Base-by-base conservation (phyloP, 1,140 invertebrate genomes). In the Drosophila mauritiana region DNA sequence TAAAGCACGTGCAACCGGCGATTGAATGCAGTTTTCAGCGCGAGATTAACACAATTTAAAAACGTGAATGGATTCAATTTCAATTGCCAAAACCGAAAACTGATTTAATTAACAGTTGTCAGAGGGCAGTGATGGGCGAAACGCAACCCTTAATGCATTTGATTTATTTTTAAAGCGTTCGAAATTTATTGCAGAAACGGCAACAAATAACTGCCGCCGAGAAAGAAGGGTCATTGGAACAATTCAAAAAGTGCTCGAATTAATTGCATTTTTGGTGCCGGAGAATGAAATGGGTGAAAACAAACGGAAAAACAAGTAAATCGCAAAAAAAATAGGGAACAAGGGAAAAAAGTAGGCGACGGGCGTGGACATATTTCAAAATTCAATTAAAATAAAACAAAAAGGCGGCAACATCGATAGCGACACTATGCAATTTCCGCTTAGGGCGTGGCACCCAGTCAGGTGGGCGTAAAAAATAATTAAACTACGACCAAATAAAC, bases 381-480 rank as follows among this genome's bases (percentile, higher is more conserved):
- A 80, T 88, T 88, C 85, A 88, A 89, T 88, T 89, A 88, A 89
- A 88, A 77, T 88, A 86, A 86, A 88, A 88, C 79, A 67, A 67
- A 86, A 88, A 58, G 59, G 65, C 65, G 43, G 55, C 25, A 27
- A 58, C 65, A 72, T 37, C 82, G 82, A 80, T 49, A 54, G 74
- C 72, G 80, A 86, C 79, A 86, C 75, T 79, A 79, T 83, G 76
- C 83, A 79, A 89, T 88, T 83, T 88, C 84, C 79, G 78, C 20
- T 85, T 63, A 72, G 83, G 74, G 83, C 72, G 76, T 79, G 80
- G 22, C 73, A 11, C 17, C 17, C 31, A 25, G 49, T 46, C 76
- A 83, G 83, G 83, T 86, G 79, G 83, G 83, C 84, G 84, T 88
- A 77, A 83, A 83, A 86, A 88, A 89, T 88, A 88, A 89, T 88